These are phyloP conservation scores for Apogon hyalosoma DNA, from an alignment of 2,797 vertebrate genomes.

Conservation along the genomic window DNA sequence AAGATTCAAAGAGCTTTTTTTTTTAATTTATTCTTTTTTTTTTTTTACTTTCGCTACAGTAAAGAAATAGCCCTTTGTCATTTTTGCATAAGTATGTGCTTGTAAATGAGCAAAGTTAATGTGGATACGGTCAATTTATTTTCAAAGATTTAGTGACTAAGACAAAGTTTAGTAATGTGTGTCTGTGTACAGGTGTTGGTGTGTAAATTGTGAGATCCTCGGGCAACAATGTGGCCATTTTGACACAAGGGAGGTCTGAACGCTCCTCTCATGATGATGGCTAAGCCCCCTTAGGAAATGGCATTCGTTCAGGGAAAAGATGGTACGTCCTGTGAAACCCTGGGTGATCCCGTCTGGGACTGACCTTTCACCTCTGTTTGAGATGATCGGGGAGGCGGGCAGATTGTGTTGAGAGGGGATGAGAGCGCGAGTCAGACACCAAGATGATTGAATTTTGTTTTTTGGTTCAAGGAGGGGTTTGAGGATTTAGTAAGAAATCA, in stretches of 20 bases:
- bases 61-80: no score
- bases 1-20: no score
- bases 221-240: constrained; percentile 28
- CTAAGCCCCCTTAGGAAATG: constrained; percentile 64
- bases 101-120: no score
- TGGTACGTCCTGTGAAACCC: constrained; percentile 60
- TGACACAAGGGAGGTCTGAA: constrained; percentile 58
- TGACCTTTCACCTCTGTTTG: constrained; percentile 72
- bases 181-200: constrained; percentile 20
- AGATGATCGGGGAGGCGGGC: constrained; percentile 11
- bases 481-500: constrained; percentile 87
- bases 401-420: constrained; percentile 46
- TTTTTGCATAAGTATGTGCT: no score
- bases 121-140: no score
- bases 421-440: constrained; percentile 64
- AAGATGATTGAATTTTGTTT: constrained; percentile 83
- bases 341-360: constrained; percentile 55
- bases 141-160: no score
- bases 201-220: constrained; percentile 14
- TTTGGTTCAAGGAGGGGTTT: constrained; percentile 76
- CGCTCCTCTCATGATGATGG: constrained; percentile 41
- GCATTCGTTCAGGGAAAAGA: constrained; percentile 69
- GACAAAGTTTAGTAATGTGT: not conserved
- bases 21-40: no score
- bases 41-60: no score